Percentiles rank a stretch among this genome's conserved stretches.
These are phyloP conservation scores for Antheraea yamamai DNA, from an alignment of 2,888 invertebrate genomes.

Conservation along the genomic window DNA sequence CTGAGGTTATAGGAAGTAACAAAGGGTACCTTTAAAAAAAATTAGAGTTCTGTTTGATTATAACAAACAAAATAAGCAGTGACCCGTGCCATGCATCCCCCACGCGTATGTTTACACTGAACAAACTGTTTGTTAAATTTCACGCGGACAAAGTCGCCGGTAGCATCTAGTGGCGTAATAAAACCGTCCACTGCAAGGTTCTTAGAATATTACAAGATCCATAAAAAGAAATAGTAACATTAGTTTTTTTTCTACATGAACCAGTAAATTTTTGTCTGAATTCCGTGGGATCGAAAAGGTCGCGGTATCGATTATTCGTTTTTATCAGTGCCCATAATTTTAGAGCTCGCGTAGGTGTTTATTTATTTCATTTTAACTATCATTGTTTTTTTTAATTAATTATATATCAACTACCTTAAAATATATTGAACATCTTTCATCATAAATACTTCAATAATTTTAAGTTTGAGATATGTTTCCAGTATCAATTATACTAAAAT, in stretches of 20 bases:
- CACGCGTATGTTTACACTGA: too few relatives aligned
- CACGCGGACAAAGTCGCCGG: too few relatives aligned
- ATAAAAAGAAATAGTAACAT: slow-evolving; percentile 14
- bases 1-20: too few relatives aligned
- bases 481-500: background rate
- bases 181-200: background rate
- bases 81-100: too few relatives aligned
- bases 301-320: slow-evolving; percentile 28
- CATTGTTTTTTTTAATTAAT: background rate
- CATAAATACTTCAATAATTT: background rate
- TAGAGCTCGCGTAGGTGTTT: slow-evolving; percentile 41
- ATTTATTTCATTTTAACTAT: slow-evolving; percentile 32
- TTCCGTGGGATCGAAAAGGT: slow-evolving; percentile 25
- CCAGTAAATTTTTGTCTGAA: slow-evolving; percentile 9
- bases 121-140: too few relatives aligned
- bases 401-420: background rate
- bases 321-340: slow-evolving; percentile 28
- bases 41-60: too few relatives aligned
- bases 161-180: background rate
- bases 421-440: background rate
- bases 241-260: background rate
- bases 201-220: background rate
- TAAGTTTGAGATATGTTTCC: slow-evolving; percentile 1
- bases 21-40: too few relatives aligned
- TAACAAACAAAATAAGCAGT: too few relatives aligned